Percentiles rank a stretch among this genome's conserved stretches.
These are phyloP conservation scores for Halocynthia roretzi DNA, from an alignment of 23 tunicate species.

Conservation along the genomic window DNA sequence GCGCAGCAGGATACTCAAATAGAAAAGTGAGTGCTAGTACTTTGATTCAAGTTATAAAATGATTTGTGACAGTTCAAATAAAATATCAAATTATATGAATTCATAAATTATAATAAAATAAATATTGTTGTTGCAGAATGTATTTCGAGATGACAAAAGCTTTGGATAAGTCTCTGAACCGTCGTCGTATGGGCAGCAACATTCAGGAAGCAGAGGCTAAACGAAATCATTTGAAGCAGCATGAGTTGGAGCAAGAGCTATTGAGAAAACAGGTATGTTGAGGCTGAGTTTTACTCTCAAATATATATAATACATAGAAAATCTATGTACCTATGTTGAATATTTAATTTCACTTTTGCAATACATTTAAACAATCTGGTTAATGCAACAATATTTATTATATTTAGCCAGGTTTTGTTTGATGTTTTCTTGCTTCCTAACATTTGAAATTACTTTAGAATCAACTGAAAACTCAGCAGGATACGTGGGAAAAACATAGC, in stretches of 20 bases:
- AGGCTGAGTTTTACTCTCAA: not conserved
- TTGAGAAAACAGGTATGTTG: constrained; percentile 54
- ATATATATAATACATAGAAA: not conserved
- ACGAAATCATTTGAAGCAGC: constrained; percentile 75
- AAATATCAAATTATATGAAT: not conserved
- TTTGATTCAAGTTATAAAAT: too few species aligned
- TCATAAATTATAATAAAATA: not conserved
- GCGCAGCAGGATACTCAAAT: constrained; percentile 75
- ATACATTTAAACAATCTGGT: too few species aligned
- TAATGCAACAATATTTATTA: too few species aligned
- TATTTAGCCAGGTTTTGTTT: too few species aligned
- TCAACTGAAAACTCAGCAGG: constrained; percentile 52
- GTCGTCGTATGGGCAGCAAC: constrained; percentile 19
- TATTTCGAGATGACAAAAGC: constrained; percentile 3
- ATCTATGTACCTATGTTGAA: not conserved
- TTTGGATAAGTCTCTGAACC: not conserved
- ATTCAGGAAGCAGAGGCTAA: constrained; percentile 69
- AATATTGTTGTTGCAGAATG: not conserved
- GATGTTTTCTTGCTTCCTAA: not conserved
- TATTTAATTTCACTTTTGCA: not conserved
- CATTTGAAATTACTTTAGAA: constrained; percentile 35
- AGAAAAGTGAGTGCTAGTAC: constrained; percentile 41
- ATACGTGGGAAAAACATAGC: constrained; percentile 33
- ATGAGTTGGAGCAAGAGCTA: constrained; percentile 69
- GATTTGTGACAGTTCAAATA: too few species aligned